Evolutionary conservation across 2,888 invertebrate species (phyloP).

Genomic region (Lasioglossum pauxillum): DNA sequence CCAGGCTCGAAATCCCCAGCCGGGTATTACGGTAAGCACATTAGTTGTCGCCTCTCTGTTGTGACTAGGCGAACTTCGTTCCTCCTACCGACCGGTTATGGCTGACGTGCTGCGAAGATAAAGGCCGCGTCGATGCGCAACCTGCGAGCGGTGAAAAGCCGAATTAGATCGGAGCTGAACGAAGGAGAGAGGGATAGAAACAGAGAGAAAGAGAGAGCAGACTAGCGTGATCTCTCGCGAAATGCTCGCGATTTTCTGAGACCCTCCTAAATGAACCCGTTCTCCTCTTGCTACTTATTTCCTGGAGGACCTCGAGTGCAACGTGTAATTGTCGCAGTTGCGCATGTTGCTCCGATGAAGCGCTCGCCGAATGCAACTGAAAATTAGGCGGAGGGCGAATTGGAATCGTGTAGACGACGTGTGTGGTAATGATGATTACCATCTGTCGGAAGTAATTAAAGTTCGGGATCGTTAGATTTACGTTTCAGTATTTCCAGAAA

Average conservation of each 20-base stretch:
- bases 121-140: constrained; percentile 43
- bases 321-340: background rate
- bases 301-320: background rate
- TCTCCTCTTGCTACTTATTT: background rate
- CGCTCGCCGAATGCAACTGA: background rate
- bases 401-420: background rate
- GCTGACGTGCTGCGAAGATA: constrained; percentile 54
- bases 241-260: constrained; percentile 27
- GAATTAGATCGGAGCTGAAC: constrained; percentile 34
- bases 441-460: background rate
- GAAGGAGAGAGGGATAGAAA: background rate
- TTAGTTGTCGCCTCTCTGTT: constrained; percentile 68
- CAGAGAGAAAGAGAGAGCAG: background rate
- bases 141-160: constrained; percentile 28
- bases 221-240: constrained; percentile 18
- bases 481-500: background rate
- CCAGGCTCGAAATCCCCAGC: constrained; percentile 59
- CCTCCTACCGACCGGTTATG: constrained; percentile 57
- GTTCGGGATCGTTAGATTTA: background rate
- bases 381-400: background rate
- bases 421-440: background rate
- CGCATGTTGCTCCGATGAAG: background rate
- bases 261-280: background rate
- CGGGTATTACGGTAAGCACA: constrained; percentile 73
- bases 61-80: constrained; percentile 63